Conservation (phyloP, 2,797 vertebrate genomes). For the Mus minutoides region DNA sequence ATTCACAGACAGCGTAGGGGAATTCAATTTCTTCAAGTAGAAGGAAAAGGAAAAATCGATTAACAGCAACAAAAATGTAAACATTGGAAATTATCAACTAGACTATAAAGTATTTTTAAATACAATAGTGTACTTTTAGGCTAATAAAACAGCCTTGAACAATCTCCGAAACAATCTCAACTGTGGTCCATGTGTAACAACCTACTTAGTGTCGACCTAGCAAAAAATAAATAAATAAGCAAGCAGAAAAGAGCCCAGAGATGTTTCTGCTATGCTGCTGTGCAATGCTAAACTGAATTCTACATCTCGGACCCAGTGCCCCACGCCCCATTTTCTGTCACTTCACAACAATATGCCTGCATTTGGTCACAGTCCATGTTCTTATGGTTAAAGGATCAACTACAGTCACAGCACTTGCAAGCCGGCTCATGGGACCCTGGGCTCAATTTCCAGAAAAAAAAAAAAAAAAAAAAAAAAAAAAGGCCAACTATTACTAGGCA, state of each 20-base stretch:
- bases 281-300: constrained; percentile 39
- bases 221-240: neutral
- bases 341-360: constrained; percentile 33
- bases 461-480: neutral
- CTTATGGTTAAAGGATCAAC: constrained; percentile 44
- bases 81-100: constrained; percentile 45
- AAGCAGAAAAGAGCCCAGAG: neutral
- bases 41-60: constrained; percentile 46
- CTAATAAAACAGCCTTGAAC: neutral
- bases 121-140: constrained; percentile 1
- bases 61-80: constrained; percentile 22
- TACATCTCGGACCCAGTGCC: neutral
- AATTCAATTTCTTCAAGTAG: constrained; percentile 95
- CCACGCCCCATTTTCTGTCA: constrained; percentile 28
- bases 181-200: neutral
- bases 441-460: neutral
- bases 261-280: neutral
- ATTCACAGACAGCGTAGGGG: constrained; percentile 96
- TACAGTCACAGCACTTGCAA: neutral
- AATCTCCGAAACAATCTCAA: constrained; percentile 57
- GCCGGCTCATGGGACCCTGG: neutral
- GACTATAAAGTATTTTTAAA: constrained; percentile 42
- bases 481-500: constrained; percentile 40
- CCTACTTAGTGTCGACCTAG: neutral
- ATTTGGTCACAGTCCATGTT: constrained; percentile 2